Evolutionary conservation across 2,113 vertebrate species (phyloP).

Genomic region (Xenotilapia caudafasciata): DNA sequence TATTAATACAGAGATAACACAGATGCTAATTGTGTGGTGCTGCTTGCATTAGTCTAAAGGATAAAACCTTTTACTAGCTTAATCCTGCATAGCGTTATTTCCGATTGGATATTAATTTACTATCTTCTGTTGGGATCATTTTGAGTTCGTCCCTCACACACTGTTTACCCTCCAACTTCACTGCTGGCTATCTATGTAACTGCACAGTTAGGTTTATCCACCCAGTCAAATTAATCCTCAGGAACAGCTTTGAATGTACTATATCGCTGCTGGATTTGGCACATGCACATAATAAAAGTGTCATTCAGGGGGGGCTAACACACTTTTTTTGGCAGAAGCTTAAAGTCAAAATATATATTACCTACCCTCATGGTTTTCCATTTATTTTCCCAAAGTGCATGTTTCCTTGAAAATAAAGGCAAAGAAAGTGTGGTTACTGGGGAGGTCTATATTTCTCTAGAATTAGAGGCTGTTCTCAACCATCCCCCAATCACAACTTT

Average conservation of each 20-base stretch:
- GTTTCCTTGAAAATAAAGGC: background rate
- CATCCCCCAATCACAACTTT: background rate
- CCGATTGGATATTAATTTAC: background rate
- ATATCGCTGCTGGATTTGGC: constrained; percentile 34
- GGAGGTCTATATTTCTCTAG: background rate
- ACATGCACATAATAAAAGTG: constrained; percentile 12
- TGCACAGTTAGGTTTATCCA: constrained; percentile 37
- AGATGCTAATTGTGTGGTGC: background rate
- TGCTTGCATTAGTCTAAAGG: background rate
- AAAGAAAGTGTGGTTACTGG: background rate
- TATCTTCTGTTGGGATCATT: constrained; percentile 24
- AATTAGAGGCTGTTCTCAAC: background rate
- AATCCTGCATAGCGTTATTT: constrained; percentile 4
- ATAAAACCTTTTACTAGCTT: background rate
- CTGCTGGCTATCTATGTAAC: constrained; percentile 25
- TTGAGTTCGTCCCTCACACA: constrained; percentile 18
- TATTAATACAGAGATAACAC: background rate
- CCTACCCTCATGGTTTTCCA: background rate
- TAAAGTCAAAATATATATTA: constrained; percentile 8
- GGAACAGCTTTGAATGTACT: constrained; percentile 30
- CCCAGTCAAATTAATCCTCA: constrained; percentile 43
- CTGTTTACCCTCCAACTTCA: constrained; percentile 26
- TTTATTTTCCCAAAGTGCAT: background rate
- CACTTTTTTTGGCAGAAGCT: constrained; percentile 4
- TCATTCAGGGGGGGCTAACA: constrained; percentile 15